phyloP scores from a whole-genome alignment of 2,797 vertebrate species.

The Bufotes viridis region DNA sequence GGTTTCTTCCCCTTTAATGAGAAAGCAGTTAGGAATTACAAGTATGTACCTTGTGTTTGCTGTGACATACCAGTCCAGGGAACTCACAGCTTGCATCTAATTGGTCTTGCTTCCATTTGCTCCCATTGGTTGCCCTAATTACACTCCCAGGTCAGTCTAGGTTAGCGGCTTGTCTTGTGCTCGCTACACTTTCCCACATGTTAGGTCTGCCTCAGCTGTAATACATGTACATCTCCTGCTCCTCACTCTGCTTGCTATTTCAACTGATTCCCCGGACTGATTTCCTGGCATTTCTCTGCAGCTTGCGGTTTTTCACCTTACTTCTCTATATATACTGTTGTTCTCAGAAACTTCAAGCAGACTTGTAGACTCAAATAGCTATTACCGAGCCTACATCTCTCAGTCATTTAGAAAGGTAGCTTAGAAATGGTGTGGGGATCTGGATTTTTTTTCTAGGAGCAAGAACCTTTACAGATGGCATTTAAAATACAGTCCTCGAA shows the following conservation, averaged over 20 bases:
- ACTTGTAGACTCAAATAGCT: background rate
- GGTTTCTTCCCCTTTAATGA: constrained; percentile 38
- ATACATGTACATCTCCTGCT: constrained; percentile 20
- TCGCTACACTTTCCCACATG: constrained; percentile 36
- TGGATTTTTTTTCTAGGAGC: background rate
- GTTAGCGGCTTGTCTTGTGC: constrained; percentile 27
- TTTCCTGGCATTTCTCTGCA: constrained; percentile 23
- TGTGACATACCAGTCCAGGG: constrained; percentile 40
- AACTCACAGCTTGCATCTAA: constrained; percentile 43
- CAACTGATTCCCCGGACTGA: constrained; percentile 24
- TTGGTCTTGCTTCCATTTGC: constrained; percentile 42
- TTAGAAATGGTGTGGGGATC: background rate
- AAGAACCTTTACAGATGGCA: background rate
- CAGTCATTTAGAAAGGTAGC: background rate
- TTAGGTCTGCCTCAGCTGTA: constrained; percentile 6
- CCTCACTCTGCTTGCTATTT: constrained; percentile 19
- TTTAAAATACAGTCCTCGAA: background rate
- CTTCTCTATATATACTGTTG: background rate
- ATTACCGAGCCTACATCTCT: background rate
- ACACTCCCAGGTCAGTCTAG: constrained; percentile 51
- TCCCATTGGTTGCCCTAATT: constrained; percentile 48
- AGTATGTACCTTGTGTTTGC: constrained; percentile 47
- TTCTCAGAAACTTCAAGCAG: constrained; percentile 11
- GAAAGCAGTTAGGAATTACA: constrained; percentile 38
- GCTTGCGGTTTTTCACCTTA: constrained; percentile 23